phyloP scores from a whole-genome alignment of 1,140 invertebrate species.

The Semibalanus balanoides region DNA sequence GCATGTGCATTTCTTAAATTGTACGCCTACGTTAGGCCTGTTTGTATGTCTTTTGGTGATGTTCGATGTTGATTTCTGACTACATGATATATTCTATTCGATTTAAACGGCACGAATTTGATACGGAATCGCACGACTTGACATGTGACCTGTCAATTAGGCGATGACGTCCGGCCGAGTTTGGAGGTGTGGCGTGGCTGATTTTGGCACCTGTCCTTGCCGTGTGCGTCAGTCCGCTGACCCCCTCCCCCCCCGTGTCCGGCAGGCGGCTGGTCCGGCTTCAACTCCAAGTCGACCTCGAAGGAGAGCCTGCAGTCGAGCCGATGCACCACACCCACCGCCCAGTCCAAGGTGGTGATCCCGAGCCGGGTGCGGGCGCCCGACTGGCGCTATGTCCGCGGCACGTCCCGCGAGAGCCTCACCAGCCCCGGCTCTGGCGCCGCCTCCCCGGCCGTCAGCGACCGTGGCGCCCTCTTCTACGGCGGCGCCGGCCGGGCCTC shows the following conservation, averaged over 20 bases:
- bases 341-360: constrained; percentile 21
- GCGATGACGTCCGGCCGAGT: no score
- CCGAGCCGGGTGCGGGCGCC: constrained; percentile 19
- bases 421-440: constrained; percentile 16
- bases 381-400: constrained; percentile 9
- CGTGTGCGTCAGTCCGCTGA: constrained; percentile 24
- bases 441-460: constrained; percentile 16
- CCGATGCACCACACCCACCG: constrained; percentile 17
- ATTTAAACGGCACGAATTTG: no score
- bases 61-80: no score
- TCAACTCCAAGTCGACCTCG: constrained; percentile 19
- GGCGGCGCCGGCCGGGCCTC: constrained; percentile 7
- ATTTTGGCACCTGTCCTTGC: no score
- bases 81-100: no score
- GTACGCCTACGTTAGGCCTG: no score
- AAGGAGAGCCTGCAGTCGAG: constrained; percentile 21
- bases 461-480: constrained; percentile 21
- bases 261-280: constrained; percentile 20
- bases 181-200: no score
- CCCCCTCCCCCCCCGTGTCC: constrained; percentile 32
- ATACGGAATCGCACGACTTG: no score
- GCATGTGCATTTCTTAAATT: no score
- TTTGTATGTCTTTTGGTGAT: no score
- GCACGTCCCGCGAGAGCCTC: not conserved
- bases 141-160: no score